Evolutionary conservation across 2,888 invertebrate genomes (phyloP).

Genomic region (Kuschelorhynchus macadamiae): DNA sequence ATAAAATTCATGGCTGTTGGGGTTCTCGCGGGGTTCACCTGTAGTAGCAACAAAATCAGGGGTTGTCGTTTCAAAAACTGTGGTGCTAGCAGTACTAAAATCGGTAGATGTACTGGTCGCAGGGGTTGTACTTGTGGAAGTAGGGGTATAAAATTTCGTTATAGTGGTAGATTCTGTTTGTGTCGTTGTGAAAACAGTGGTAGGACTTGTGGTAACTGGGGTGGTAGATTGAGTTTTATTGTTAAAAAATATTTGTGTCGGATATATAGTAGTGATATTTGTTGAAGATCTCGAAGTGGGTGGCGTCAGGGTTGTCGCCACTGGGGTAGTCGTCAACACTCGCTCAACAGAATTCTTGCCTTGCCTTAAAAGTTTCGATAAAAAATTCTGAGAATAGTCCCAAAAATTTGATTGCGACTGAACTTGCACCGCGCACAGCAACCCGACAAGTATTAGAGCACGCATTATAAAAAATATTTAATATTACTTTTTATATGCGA

Average conservation of each 20-base stretch:
- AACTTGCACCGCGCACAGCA: slow-evolving; percentile 60
- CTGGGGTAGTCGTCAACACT: slow-evolving; percentile 44
- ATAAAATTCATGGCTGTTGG: slow-evolving; percentile 69
- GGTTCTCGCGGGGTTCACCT: slow-evolving; percentile 70
- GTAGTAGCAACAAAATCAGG: slow-evolving; percentile 71
- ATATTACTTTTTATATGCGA: too few species aligned
- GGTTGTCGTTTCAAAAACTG: slow-evolving; percentile 73
- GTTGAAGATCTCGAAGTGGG: slow-evolving; percentile 17
- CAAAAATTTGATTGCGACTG: slow-evolving; percentile 61
- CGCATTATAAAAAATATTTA: slow-evolving; percentile 43
- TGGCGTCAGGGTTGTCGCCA: slow-evolving; percentile 35
- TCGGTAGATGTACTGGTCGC: slow-evolving; percentile 56
- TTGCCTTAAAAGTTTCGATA: slow-evolving; percentile 62
- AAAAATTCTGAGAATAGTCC: slow-evolving; percentile 63
- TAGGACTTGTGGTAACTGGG: slow-evolving; percentile 28
- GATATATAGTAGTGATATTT: slow-evolving; percentile 30
- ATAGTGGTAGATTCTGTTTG: slow-evolving; percentile 34
- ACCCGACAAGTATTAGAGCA: slow-evolving; percentile 50
- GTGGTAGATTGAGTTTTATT: slow-evolving; percentile 37
- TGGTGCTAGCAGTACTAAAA: slow-evolving; percentile 57
- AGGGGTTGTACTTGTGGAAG: slow-evolving; percentile 60
- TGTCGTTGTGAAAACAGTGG: slow-evolving; percentile 37
- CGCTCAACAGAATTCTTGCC: slow-evolving; percentile 59
- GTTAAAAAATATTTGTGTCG: slow-evolving; percentile 11
- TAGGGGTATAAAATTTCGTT: slow-evolving; percentile 56